phyloP scores from a whole-genome alignment of 2,888 invertebrate genomes.

The Carabus problematicus region DNA sequence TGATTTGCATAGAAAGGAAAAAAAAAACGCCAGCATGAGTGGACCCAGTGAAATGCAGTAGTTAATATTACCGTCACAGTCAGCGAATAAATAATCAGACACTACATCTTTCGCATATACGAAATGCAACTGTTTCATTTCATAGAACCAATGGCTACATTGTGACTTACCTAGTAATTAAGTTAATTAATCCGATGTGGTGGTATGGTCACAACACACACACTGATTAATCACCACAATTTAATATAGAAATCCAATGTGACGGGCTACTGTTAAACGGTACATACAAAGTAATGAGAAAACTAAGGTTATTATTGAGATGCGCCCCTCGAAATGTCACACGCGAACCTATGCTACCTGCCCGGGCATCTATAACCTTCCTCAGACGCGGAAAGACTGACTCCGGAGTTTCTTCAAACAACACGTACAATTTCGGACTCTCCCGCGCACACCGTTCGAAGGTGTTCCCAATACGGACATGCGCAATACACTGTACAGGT shows the following conservation, averaged over 20 bases:
- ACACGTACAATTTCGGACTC: not conserved
- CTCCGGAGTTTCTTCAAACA: not conserved
- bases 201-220: slow-evolving; percentile 7
- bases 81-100: slow-evolving; percentile 12
- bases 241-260: too few species aligned
- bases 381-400: slow-evolving; percentile 33
- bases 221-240: slow-evolving; percentile 21
- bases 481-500: slow-evolving; percentile 18
- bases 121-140: not conserved
- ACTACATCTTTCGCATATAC: too few species aligned
- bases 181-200: not conserved
- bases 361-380: slow-evolving; percentile 7
- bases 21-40: slow-evolving; percentile 12
- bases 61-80: slow-evolving; percentile 17
- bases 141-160: not conserved
- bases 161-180: not conserved
- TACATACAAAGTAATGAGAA: slow-evolving; percentile 2
- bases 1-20: slow-evolving; percentile 14
- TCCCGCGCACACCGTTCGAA: slow-evolving; percentile 30
- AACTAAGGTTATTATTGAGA: slow-evolving; percentile 18
- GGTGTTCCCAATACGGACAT: slow-evolving; percentile 14
- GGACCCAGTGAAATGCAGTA: slow-evolving; percentile 21
- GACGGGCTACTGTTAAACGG: too few species aligned
- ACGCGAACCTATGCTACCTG: slow-evolving; percentile 8
- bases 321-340: slow-evolving; percentile 16